Evolutionary conservation across 37 sponge, comb jelly and placozoan genomes (phyloP).

Genomic region (Spongia lamella): DNA sequence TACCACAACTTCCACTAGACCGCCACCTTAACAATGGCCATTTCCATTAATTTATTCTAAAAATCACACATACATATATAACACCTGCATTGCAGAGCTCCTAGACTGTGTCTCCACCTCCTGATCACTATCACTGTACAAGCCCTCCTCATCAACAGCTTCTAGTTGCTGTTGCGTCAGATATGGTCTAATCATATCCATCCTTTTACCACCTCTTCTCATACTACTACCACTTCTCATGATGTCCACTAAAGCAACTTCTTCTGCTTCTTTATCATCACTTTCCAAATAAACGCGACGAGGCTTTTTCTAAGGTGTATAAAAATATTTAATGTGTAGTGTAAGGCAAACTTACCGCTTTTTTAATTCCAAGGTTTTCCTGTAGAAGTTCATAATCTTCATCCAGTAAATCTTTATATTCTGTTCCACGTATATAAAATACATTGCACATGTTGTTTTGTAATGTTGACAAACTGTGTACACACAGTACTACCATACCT

Average conservation of each 20-base stretch:
- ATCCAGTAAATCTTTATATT: slow-evolving; percentile 44
- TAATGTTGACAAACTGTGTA: not conserved
- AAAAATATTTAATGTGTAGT: not conserved
- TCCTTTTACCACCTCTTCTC: not conserved
- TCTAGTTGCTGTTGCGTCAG: slow-evolving; percentile 5
- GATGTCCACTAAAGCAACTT: not conserved
- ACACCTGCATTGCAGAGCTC: no score
- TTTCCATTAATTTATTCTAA: no score
- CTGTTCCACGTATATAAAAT: not conserved
- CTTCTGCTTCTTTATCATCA: slow-evolving; percentile 78
- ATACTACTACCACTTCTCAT: not conserved
- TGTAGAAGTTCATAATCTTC: slow-evolving; percentile 63
- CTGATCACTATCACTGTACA: not conserved
- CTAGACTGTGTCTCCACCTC: no score
- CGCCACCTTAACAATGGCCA: no score
- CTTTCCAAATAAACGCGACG: slow-evolving; percentile 59
- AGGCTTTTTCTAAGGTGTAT: slow-evolving; percentile 43
- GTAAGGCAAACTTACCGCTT: not conserved
- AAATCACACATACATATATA: not conserved
- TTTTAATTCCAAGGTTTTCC: slow-evolving; percentile 57
- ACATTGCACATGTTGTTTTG: not conserved
- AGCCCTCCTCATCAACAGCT: slow-evolving; percentile 68
- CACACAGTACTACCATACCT: slow-evolving; percentile 7
- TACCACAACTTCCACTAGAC: no score
- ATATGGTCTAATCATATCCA: not conserved